Percentiles rank a stretch among this genome's conserved stretches.
Conservation (phyloP, 2,797 vertebrate species). For the Mycteria americana region DNA sequence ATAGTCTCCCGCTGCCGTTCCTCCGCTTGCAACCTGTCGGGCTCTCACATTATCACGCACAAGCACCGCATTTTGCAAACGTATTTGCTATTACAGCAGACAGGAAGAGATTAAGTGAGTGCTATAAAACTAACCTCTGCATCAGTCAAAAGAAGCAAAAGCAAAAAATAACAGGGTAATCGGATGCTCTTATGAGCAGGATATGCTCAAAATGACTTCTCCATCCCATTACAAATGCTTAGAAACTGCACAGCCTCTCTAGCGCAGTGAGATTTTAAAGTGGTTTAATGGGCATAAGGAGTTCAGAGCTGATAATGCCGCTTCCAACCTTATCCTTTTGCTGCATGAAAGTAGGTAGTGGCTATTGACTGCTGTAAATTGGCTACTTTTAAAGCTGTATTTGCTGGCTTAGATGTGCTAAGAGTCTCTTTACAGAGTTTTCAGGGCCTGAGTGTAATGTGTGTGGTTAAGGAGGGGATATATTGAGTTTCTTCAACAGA, state of each 20-base stretch:
- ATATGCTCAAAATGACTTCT: conserved; percentile 23
- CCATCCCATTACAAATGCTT: not conserved
- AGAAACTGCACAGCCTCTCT: conserved; percentile 7
- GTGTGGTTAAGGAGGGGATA: not conserved
- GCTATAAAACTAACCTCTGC: conserved; percentile 5
- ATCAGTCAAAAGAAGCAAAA: conserved; percentile 30
- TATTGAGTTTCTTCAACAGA: not conserved
- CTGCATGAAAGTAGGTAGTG: not conserved
- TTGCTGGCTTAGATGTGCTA: not conserved
- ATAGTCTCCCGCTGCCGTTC: not conserved
- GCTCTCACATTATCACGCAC: not conserved
- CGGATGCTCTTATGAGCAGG: not conserved
- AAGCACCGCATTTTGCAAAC: not conserved
- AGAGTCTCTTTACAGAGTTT: not conserved
- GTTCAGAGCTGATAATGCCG: not conserved
- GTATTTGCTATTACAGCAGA: not conserved
- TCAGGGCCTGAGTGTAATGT: not conserved
- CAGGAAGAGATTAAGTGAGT: not conserved
- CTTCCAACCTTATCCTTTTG: not conserved
- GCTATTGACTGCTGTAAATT: conserved; percentile 18
- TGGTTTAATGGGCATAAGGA: conserved; percentile 4
- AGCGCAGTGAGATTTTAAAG: not conserved
- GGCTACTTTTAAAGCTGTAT: not conserved
- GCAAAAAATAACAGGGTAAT: not conserved
- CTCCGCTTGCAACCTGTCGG: not conserved